These are phyloP conservation scores for Stegastes partitus DNA, from an alignment of 2,113 vertebrate genomes.

Conservation along the genomic window DNA sequence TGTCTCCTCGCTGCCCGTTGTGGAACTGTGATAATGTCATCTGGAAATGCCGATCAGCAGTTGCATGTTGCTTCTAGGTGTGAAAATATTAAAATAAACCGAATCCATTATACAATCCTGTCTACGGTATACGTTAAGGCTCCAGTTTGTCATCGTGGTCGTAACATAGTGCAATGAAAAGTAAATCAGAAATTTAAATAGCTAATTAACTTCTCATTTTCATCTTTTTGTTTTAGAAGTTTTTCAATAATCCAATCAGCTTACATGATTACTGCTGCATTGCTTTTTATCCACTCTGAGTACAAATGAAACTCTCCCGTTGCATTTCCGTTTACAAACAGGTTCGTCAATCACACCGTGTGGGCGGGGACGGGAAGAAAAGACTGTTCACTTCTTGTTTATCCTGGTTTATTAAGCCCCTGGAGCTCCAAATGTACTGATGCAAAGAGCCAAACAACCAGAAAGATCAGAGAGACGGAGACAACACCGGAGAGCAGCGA, in stretches of 20 bases:
- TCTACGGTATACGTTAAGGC: background rate
- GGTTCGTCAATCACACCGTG: slow-evolving; percentile 37
- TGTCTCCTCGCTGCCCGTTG: background rate
- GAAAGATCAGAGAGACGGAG: slow-evolving; percentile 14
- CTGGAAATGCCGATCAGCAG: slow-evolving; percentile 7
- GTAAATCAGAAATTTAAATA: slow-evolving; percentile 24
- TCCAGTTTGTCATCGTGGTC: slow-evolving; percentile 34
- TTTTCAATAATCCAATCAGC: slow-evolving; percentile 32
- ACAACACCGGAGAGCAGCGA: background rate
- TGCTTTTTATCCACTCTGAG: slow-evolving; percentile 18
- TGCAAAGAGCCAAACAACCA: slow-evolving; percentile 31
- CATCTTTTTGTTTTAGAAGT: slow-evolving; percentile 24
- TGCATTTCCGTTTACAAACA: slow-evolving; percentile 44
- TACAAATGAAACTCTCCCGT: slow-evolving; percentile 19
- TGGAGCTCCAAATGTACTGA: slow-evolving; percentile 28
- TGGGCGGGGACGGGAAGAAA: slow-evolving; percentile 13
- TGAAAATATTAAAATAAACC: background rate
- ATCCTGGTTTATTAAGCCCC: slow-evolving; percentile 24
- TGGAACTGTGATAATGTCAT: background rate
- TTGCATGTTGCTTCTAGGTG: slow-evolving; percentile 7
- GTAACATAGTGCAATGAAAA: slow-evolving; percentile 2
- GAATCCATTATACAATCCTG: background rate
- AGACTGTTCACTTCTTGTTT: slow-evolving; percentile 20
- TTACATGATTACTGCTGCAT: slow-evolving; percentile 29
- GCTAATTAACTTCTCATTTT: slow-evolving; percentile 37